Evolutionary conservation across 2,113 vertebrate genomes (phyloP).

Genomic region (Manacus vitellinus): DNA sequence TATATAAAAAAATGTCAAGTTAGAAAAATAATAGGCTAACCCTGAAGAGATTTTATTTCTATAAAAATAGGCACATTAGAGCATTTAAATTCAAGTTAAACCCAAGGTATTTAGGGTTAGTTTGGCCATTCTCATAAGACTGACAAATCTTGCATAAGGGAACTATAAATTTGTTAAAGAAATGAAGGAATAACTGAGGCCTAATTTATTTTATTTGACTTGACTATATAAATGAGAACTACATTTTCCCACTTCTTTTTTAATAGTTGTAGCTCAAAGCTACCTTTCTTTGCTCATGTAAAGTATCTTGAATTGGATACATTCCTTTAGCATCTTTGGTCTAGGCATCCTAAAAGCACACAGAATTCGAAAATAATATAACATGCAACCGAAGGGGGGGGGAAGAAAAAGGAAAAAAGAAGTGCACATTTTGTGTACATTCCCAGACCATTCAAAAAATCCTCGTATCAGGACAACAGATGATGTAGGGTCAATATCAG

Average conservation of each 20-base stretch:
- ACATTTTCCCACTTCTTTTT: neutral
- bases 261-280: neutral
- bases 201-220: slow-evolving; percentile 13
- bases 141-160: neutral
- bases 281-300: neutral
- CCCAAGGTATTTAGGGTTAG: neutral
- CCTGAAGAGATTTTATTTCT: slow-evolving; percentile 15
- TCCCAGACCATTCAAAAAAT: neutral
- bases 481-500: neutral
- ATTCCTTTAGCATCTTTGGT: neutral
- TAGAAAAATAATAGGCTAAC: slow-evolving; percentile 10
- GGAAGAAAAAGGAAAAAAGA: accelerated
- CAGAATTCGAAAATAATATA: neutral
- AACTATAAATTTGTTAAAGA: slow-evolving; percentile 21
- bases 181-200: neutral
- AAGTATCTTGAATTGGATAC: neutral
- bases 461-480: neutral
- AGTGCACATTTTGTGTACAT: neutral
- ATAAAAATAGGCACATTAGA: neutral
- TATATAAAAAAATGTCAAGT: neutral
- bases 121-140: neutral
- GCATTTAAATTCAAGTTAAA: slow-evolving; percentile 13
- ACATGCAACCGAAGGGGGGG: accelerated
- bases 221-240: neutral
- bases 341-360: neutral